Base-by-base conservation (phyloP, 1,140 invertebrate species). In the Nephotettix cincticeps region DNA sequence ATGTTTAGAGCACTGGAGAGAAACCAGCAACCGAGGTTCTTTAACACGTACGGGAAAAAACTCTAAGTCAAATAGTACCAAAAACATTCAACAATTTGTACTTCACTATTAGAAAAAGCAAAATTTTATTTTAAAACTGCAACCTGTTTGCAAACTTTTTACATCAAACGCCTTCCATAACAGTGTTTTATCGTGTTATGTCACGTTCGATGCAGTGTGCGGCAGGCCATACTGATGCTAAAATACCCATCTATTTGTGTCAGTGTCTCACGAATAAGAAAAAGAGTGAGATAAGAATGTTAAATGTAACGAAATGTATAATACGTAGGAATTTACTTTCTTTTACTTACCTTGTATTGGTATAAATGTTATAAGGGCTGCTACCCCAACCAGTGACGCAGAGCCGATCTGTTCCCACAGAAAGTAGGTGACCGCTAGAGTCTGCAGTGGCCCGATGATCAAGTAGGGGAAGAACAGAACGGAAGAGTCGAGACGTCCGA, bases 301-400 rank as follows among this genome's bases (percentile, higher is more conserved):
- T 25, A 9, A 6, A 58, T 6, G 11, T 25, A 58, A 6, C 9
- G 23, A n/a, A 11, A n/a, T 11, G n/a, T 23, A 58, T n/a, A 14
- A 21, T 29, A 28, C 21, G 14, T 25, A 40, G 14, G 19, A 13
- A 64, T 25, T 68, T 23, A 19, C 13, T 68, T 66, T 58, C 73
- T 75, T 71, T 29, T 71, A 80, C 77, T 81, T 75, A 87, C 86
- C 83, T 85, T 93, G 92, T 27, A 92, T 83, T 0, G 91, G 91
- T 36, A 92, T 87, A 0, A 93, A 88, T 0, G 89, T 74, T 21
- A 93, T 83, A 0, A 93, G 82, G 0, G 90, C 84, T 0, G 83
- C 80, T 45, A 93, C 86, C 17, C 92, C 92, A 51, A 90, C 84
- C 0, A 93, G 74, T 45, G 87, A 88, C 0, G 90, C 83, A 63